Percentiles rank a stretch among this genome's conserved stretches.
Evolutionary conservation across 2,888 invertebrate genomes (phyloP).

Genomic region (Archips crataeganus): DNA sequence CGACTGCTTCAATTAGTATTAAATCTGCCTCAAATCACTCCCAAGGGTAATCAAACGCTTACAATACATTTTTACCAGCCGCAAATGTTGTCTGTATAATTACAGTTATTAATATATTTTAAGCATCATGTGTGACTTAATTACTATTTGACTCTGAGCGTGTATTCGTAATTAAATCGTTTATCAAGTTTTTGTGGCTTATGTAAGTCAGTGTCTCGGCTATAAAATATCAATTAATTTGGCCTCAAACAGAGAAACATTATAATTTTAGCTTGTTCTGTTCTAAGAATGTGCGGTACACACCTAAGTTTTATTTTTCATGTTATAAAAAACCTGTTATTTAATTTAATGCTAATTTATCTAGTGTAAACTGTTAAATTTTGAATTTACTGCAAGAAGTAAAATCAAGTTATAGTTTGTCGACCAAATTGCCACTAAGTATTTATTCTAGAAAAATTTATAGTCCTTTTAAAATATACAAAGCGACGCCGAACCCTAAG

Average conservation of each 20-base stretch:
- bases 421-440: too few species aligned
- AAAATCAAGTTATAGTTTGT: too few species aligned
- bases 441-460: not conserved
- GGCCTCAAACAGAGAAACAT: not conserved
- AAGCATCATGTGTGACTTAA: constrained; percentile 30
- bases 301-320: not conserved
- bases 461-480: too few species aligned
- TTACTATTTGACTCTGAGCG: constrained; percentile 5
- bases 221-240: constrained; percentile 10
- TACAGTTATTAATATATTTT: constrained; percentile 29
- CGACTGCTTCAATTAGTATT: constrained; percentile 5
- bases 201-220: not conserved
- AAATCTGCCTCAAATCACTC: not conserved
- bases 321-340: not conserved
- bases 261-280: not conserved
- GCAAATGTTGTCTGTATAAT: constrained; percentile 16
- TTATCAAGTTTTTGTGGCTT: constrained; percentile 14
- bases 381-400: not conserved
- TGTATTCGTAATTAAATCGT: constrained; percentile 34
- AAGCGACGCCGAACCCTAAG: too few species aligned
- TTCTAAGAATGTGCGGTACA: not conserved
- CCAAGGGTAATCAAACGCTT: constrained; percentile 26
- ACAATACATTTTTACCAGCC: constrained; percentile 3
- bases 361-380: not conserved
- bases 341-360: not conserved